Percentiles rank a stretch among this genome's conserved stretches.
These are phyloP conservation scores for Drosophila kambysellisi DNA, from an alignment of 2,888 invertebrate species.

Conservation along the genomic window DNA sequence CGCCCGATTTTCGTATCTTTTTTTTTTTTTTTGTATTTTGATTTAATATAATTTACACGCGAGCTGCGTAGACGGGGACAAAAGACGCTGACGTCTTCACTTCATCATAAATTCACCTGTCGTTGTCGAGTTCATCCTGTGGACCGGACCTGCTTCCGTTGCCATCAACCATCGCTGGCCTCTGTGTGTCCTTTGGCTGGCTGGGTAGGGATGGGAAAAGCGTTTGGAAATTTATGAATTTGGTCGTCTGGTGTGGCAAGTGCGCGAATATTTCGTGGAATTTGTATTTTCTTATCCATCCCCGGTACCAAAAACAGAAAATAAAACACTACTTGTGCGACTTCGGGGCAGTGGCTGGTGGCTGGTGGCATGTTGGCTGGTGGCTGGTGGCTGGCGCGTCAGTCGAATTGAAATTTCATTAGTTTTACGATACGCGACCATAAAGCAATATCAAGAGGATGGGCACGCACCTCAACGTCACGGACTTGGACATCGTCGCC, in stretches of 20 bases:
- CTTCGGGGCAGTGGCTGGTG: constrained; percentile 11
- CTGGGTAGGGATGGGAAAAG: constrained; percentile 27
- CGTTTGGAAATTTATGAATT: constrained; percentile 65
- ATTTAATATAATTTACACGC: constrained; percentile 69
- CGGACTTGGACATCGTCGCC: constrained; percentile 30
- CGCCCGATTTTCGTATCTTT: constrained; percentile 19
- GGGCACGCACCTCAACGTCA: constrained; percentile 55
- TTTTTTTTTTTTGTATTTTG: constrained; percentile 2
- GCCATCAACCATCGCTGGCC: constrained; percentile 15
- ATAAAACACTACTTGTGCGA: constrained; percentile 14
- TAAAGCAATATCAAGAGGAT: constrained; percentile 53
- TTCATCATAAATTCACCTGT: constrained; percentile 83
- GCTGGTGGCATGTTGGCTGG: constrained; percentile 7
- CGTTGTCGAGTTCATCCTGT: constrained; percentile 68
- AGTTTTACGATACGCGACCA: constrained; percentile 73
- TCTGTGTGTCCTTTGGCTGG: constrained; percentile 26
- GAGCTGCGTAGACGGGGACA: constrained; percentile 65
- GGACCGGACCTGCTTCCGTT: constrained; percentile 72
- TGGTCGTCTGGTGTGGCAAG: constrained; percentile 56
- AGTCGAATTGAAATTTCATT: constrained; percentile 79
- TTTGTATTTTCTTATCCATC: constrained; percentile 17
- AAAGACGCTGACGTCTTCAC: constrained; percentile 73
- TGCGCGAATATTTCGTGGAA: constrained; percentile 81
- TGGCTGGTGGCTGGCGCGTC: constrained; percentile 63
- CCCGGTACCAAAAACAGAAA: not conserved